Conservation (phyloP, 2,888 invertebrate species). For the Andrena hattorfiana region DNA sequence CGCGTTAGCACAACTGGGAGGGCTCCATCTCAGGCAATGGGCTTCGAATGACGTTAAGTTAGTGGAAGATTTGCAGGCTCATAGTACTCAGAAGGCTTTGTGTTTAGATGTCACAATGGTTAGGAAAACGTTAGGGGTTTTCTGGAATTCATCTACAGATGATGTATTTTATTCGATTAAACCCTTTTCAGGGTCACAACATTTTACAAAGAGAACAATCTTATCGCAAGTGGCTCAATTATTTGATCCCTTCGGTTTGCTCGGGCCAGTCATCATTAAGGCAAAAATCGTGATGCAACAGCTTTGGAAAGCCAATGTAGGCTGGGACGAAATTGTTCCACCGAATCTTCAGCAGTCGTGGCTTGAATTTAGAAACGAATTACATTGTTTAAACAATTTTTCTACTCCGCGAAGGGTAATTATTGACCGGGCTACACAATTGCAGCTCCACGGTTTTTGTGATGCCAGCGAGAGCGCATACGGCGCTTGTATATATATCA, state of each 20-base stretch:
- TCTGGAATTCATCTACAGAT: background rate
- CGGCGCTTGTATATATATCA: background rate
- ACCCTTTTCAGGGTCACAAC: background rate
- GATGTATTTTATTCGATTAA: background rate
- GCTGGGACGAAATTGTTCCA: conserved; percentile 30
- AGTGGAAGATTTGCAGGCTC: background rate
- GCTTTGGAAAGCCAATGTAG: background rate
- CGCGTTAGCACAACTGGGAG: background rate
- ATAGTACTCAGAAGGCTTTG: background rate
- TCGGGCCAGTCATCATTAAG: background rate
- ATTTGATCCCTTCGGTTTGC: background rate
- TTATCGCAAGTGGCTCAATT: background rate
- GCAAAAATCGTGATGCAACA: background rate
- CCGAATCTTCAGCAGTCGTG: background rate
- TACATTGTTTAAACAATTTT: background rate
- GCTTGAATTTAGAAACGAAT: background rate
- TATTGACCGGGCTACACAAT: background rate
- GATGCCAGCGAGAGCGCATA: conserved; percentile 5
- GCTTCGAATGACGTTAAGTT: background rate
- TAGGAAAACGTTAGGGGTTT: background rate
- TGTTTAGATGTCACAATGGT: background rate
- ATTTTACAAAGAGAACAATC: background rate
- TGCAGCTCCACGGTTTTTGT: conserved; percentile 1
- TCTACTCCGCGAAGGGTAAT: background rate
- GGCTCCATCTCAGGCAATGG: background rate